Percentiles rank a stretch among this genome's conserved stretches.
Conservation (phyloP, 1,140 invertebrate species). For the Battus philenor region DNA sequence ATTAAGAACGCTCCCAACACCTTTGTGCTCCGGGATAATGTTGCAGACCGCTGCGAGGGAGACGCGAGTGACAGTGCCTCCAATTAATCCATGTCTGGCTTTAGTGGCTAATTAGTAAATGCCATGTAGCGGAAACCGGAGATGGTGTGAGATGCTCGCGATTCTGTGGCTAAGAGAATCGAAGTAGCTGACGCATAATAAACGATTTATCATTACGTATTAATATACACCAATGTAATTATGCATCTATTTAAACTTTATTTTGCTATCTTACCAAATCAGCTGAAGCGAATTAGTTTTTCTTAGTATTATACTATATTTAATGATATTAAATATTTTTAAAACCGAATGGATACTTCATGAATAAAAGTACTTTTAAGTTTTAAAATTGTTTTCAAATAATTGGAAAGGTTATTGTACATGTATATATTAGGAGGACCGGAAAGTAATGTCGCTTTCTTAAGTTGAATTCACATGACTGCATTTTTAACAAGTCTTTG, state of each 20-base stretch:
- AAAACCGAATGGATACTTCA: neutral
- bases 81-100: conserved; percentile 64
- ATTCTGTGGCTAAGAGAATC: conserved; percentile 32
- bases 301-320: neutral
- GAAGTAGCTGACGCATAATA: conserved; percentile 15
- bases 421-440: no score
- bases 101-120: conserved; percentile 56
- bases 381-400: no score
- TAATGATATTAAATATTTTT: neutral
- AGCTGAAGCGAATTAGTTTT: neutral
- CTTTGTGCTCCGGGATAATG: conserved; percentile 37
- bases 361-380: no score
- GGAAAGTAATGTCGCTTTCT: no score
- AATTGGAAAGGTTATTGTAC: no score
- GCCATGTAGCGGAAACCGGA: conserved; percentile 51
- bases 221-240: neutral
- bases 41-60: conserved; percentile 34
- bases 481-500: no score
- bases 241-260: no score
- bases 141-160: conserved; percentile 54
- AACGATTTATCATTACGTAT: neutral
- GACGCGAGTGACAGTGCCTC: conserved; percentile 35
- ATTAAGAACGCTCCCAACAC: conserved; percentile 56
- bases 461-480: no score
- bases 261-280: neutral